A percentile compares a stretch with the other conserved stretches of the same genome.
Conservation (phyloP, 2,113 vertebrate genomes). For the Haemorhous mexicanus region DNA sequence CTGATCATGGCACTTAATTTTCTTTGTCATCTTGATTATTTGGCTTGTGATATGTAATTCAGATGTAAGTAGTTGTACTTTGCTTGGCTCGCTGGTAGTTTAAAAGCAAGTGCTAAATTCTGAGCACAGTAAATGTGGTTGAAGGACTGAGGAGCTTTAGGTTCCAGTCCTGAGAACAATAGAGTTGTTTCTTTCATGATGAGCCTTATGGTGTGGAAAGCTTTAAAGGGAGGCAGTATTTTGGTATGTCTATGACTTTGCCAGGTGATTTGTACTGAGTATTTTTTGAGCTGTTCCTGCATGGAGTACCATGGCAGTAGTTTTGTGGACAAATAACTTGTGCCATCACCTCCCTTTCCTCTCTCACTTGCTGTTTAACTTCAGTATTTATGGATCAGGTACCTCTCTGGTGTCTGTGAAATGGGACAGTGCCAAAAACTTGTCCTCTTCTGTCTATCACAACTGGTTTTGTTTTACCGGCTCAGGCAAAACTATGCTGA, state of each 20-base stretch:
- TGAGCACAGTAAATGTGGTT: background rate
- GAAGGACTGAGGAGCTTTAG: background rate
- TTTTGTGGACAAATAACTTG: background rate
- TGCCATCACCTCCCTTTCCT: background rate
- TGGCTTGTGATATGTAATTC: slow-evolving; percentile 17
- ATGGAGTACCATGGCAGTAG: background rate
- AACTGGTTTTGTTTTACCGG: background rate
- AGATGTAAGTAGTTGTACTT: background rate
- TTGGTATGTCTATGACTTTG: background rate
- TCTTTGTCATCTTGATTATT: slow-evolving; percentile 29
- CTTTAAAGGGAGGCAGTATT: background rate
- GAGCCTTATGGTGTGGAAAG: background rate
- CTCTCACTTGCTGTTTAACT: background rate
- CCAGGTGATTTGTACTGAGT: background rate
- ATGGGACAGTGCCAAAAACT: background rate
- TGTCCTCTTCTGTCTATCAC: background rate
- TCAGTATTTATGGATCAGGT: background rate
- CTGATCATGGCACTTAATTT: background rate
- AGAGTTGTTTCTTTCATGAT: background rate
- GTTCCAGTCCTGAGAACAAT: background rate
- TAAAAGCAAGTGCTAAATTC: background rate
- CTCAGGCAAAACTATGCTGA: background rate
- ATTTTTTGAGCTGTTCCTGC: background rate
- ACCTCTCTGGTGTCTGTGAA: background rate
- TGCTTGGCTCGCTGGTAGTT: background rate